Conservation (phyloP, 2,888 invertebrate genomes). For the Acrocera orbiculus region DNA sequence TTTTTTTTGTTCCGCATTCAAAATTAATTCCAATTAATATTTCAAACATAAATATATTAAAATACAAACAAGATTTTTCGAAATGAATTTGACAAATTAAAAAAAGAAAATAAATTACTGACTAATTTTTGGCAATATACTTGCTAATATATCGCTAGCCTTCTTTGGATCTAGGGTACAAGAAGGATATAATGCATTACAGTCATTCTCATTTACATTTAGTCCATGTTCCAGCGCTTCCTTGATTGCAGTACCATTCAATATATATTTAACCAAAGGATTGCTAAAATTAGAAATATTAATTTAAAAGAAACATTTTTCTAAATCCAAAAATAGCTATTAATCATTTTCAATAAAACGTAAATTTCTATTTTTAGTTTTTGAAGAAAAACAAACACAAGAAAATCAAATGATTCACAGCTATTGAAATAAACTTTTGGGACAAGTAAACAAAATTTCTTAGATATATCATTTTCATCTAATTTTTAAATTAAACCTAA, state of each 20-base stretch:
- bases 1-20: no score
- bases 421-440: background rate
- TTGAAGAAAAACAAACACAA: background rate
- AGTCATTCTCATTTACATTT: slow-evolving; percentile 31
- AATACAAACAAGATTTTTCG: no score
- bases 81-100: no score
- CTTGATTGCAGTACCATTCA: slow-evolving; percentile 54
- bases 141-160: slow-evolving; percentile 47
- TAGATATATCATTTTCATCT: background rate
- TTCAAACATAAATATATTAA: no score
- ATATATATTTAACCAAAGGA: slow-evolving; percentile 45
- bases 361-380: no score
- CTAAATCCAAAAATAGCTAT: background rate
- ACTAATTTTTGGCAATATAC: no score
- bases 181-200: slow-evolving; percentile 43
- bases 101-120: no score
- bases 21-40: no score
- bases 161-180: slow-evolving; percentile 53
- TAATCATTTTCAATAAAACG: no score
- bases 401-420: background rate
- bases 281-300: slow-evolving; percentile 35
- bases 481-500: background rate
- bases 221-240: slow-evolving; percentile 48
- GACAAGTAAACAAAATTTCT: background rate
- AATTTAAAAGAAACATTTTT: background rate